phyloP scores from a whole-genome alignment of 2,888 invertebrate species.

The Itoplectis maculator region DNA sequence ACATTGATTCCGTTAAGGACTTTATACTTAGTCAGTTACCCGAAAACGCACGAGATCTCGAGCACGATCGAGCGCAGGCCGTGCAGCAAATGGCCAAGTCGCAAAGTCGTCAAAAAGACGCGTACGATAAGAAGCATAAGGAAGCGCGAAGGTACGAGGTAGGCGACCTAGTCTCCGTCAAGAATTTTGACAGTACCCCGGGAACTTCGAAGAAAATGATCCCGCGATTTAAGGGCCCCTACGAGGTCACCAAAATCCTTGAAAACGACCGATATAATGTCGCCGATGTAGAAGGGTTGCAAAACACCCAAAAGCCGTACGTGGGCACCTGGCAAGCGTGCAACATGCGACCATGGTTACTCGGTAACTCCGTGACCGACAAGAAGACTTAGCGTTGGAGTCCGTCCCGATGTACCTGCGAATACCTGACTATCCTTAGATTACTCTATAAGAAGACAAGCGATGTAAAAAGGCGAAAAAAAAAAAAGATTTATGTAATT shows the following conservation, averaged over 20 bases:
- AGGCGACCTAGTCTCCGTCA: conserved; percentile 56
- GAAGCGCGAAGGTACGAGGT: conserved; percentile 42
- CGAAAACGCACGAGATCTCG: not conserved
- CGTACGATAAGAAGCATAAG: conserved; percentile 68
- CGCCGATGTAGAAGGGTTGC: conserved; percentile 40
- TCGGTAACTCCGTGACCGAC: too few relatives aligned
- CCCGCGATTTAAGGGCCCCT: conserved; percentile 62
- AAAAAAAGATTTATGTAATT: too few relatives aligned
- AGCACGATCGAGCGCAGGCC: conserved; percentile 22
- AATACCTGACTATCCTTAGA: too few relatives aligned
- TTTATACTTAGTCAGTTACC: not conserved
- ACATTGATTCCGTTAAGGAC: conserved; percentile 30
- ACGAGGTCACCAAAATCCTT: conserved; percentile 54
- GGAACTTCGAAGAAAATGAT: conserved; percentile 63
- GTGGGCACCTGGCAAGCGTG: conserved; percentile 49
- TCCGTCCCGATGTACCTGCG: too few relatives aligned
- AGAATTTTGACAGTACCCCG: conserved; percentile 55
- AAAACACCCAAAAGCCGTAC: conserved; percentile 50
- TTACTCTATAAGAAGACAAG: too few relatives aligned
- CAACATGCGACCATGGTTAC: conserved; percentile 48
- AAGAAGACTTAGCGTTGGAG: too few relatives aligned
- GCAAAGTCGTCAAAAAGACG: not conserved
- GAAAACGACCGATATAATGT: conserved; percentile 60
- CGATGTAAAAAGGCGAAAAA: too few relatives aligned
- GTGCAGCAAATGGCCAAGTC: conserved; percentile 1